Evolutionary conservation across 2,113 vertebrate species (phyloP).

Genomic region (Phalacrocorax brasilianus): DNA sequence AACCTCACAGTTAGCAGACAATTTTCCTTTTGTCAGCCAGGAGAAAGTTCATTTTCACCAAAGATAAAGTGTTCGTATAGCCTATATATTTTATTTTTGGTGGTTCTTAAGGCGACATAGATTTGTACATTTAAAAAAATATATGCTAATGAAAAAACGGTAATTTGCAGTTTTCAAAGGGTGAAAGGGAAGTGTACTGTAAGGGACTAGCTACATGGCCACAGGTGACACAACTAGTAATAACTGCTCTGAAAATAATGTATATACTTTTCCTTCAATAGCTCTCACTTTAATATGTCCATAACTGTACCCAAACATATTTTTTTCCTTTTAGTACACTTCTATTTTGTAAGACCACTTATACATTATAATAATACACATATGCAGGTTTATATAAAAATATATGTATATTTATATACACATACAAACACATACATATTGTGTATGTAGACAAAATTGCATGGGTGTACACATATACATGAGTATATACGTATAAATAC

Average conservation of each 20-base stretch:
- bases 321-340: background rate
- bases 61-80: background rate
- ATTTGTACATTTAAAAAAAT: background rate
- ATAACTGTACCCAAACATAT: background rate
- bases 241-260: background rate
- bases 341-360: background rate
- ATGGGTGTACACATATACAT: background rate
- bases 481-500: background rate
- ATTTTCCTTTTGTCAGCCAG: constrained; percentile 42
- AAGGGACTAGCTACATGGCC: background rate
- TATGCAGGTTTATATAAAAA: background rate
- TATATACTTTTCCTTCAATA: background rate
- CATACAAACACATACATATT: background rate
- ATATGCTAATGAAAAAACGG: background rate
- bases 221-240: background rate
- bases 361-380: background rate
- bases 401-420: background rate
- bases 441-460: background rate
- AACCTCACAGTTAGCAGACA: constrained; percentile 8
- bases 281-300: background rate
- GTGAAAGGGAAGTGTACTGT: background rate
- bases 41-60: constrained; percentile 30
- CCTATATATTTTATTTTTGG: background rate
- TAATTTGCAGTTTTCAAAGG: background rate
- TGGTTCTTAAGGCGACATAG: background rate